Base-by-base conservation (phyloP, 2,888 invertebrate species). In the Ennomos fuscantarius region DNA sequence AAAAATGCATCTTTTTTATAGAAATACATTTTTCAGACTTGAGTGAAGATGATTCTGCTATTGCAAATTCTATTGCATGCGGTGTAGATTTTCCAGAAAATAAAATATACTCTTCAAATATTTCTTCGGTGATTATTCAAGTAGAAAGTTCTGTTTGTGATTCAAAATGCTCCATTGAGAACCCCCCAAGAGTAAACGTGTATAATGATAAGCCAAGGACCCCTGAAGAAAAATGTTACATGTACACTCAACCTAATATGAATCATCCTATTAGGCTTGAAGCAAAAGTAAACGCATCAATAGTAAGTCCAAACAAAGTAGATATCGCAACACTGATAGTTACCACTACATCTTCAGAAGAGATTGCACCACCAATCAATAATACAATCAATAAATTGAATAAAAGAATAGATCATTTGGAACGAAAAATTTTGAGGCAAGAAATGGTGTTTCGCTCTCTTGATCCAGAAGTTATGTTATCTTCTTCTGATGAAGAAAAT, bases 391-490 rank as follows among this genome's bases (percentile, higher is more conserved):
- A 71, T 36, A 79, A 76, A 58, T 73, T 89, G 59, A 72, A 79
- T 56, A 82, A 81, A 68, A 80, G 84, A 77, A 78, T 90, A 62
- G 79, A 87, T 63, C 65, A 81, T 41, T 74, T 91, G 67, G 87
- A 89, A 68, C 81, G 77, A 64, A 88, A 85, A 78, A 69, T 89
- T 69, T 69, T 84, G 49, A 77, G 68, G 67, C 89, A 88, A 78
- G 89, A 88, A 76, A 87, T 84, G 86, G 83, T 87, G 55, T 82
- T 87, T 71, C 84, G 82, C 66, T 79, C 82, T 46, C 72, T 87
- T 54, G 81, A 86, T 70, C 82, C 82, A 62, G 81, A 82, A 61
- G 58, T 82, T 63, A 72, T 76, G 53, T 61, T 83, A 58, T 84
- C 87, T 66, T 88, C 88, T 62, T 85, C 87, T 62, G 87, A 89